Conservation (phyloP, 2,888 invertebrate species). For the Phortica okadai region DNA sequence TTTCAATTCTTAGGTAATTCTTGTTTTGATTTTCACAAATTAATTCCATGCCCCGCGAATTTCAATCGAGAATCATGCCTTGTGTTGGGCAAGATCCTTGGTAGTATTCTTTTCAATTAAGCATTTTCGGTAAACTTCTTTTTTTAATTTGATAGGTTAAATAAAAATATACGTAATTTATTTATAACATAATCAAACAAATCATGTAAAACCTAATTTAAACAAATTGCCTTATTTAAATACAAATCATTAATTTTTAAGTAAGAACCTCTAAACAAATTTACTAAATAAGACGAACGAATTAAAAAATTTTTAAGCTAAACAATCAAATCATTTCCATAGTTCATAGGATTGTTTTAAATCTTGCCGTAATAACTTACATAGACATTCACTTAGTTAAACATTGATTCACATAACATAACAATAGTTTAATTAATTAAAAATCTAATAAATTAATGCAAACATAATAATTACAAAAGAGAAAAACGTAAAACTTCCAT, state of each 20-base stretch:
- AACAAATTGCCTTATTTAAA: slow-evolving; percentile 15
- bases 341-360: slow-evolving; percentile 68
- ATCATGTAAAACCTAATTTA: slow-evolving; percentile 13
- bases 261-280: background rate
- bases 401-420: slow-evolving; percentile 32
- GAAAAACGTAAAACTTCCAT: slow-evolving; percentile 20
- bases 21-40: background rate
- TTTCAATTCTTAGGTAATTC: slow-evolving; percentile 11
- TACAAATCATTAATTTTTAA: background rate
- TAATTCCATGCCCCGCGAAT: too few relatives aligned
- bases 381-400: slow-evolving; percentile 43
- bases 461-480: slow-evolving; percentile 30
- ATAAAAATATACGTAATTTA: slow-evolving; percentile 31
- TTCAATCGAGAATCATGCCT: background rate
- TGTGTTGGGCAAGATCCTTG: background rate
- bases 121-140: too few relatives aligned
- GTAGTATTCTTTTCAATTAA: background rate
- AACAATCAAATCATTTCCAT: slow-evolving; percentile 8
- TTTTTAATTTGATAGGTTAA: background rate
- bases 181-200: slow-evolving; percentile 16
- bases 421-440: slow-evolving; percentile 33
- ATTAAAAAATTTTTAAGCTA: background rate
- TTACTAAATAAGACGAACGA: background rate
- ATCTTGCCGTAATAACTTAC: slow-evolving; percentile 69
- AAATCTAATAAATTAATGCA: slow-evolving; percentile 42